Base-by-base conservation (phyloP, 2,113 vertebrate species). In the Hydropotes inermis region DNA sequence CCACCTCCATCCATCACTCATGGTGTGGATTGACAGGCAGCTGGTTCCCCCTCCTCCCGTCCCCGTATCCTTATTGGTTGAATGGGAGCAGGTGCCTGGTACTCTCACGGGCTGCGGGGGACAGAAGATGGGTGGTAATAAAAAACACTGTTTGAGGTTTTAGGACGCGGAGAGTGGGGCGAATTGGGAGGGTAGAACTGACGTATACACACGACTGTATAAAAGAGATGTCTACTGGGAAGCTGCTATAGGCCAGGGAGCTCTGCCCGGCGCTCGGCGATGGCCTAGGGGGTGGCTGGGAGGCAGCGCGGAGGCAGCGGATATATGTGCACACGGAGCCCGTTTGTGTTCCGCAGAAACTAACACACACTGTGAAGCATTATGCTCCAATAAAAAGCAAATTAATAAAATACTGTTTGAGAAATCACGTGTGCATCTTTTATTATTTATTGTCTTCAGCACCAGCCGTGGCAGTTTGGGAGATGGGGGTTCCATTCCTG, bases 251-350 rank as follows among this genome's bases (percentile, higher is more conserved):
- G 64, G 17, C 10, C 64, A 5, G 64, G 2, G 33, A 1, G 8
- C 64, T 67, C 3, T 4, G 61, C 15, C 17, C 1, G 16, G 61
- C 4, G 61, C 33, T 19, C 61, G 2, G 33, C 9, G 61, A 10
- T 8, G 16, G 17, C 61, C 16, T 10, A 19, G 64, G 4, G 64
- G 2, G 16, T 19, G 64, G 64, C 16, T 5, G 64, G 61, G 8
- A 67, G 64, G 14, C 9, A 10, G 33, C 33, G n/a, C 33, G 0
- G 16, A n/a, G 33, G 4, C 8, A 67, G 33, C 33, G 64, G 33
- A 17, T 19, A 1, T 10, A 5, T 8, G 8, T 10, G 10, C 8
- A 9, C 17, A 67, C 7, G 4, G 61, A 36, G 33, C 33, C 3
- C 1, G 10, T 19, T 36, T 4, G 64, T 33, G 33, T n/a, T 67